Evolutionary conservation across 2,797 vertebrate genomes (phyloP).

Genomic region (Natrix natrix): DNA sequence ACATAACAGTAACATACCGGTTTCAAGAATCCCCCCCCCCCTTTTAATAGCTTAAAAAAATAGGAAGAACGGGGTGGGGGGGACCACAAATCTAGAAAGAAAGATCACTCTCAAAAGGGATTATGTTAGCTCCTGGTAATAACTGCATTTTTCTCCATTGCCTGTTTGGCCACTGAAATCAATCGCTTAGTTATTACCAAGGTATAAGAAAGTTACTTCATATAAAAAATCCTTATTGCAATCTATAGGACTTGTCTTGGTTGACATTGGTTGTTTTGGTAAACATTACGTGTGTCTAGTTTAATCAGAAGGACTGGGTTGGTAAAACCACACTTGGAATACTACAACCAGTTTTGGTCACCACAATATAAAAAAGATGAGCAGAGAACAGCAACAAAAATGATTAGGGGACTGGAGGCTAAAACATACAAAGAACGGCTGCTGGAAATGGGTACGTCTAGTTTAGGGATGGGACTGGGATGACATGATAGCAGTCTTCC

Average conservation of each 20-base stretch:
- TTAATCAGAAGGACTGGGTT: not conserved
- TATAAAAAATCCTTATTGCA: not conserved
- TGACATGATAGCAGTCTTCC: not conserved
- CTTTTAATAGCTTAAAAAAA: not conserved
- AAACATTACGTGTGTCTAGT: not conserved
- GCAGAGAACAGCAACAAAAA: no score
- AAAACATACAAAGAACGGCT: no score
- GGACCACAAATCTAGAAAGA: not conserved
- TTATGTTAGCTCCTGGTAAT: not conserved
- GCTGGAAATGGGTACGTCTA: no score
- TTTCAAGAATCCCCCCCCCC: not conserved
- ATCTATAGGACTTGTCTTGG: not conserved
- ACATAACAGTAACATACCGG: not conserved
- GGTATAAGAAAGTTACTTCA: not conserved
- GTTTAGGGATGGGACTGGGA: no score
- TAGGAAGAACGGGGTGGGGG: not conserved
- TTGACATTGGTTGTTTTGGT: not conserved
- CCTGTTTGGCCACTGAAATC: not conserved
- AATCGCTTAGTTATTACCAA: not conserved
- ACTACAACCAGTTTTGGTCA: no score
- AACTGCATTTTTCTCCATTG: not conserved
- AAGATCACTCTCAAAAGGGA: not conserved
- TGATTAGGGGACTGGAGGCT: no score
- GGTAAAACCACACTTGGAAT: no score
- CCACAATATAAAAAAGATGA: no score